Percentiles rank a stretch among this genome's conserved stretches.
Conservation (phyloP, 2,797 vertebrate genomes). For the Spinus pinus region DNA sequence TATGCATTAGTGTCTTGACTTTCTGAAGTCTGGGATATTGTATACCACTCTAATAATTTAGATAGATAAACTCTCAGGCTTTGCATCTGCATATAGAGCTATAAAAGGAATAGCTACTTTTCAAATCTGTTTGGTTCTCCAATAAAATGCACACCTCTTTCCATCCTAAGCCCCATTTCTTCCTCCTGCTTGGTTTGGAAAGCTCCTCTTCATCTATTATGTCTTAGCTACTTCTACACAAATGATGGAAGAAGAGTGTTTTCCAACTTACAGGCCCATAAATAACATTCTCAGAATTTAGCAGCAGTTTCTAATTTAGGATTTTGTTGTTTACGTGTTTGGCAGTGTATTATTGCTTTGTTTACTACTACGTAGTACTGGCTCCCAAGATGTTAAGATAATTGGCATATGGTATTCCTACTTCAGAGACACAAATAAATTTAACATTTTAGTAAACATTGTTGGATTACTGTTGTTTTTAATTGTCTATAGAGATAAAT, state of each 20-base stretch:
- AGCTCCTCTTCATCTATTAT: background rate
- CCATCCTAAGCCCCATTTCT: background rate
- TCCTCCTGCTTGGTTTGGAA: background rate
- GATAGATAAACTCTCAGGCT: background rate
- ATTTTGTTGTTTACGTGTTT: slow-evolving; percentile 17
- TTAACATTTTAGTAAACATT: slow-evolving; percentile 23
- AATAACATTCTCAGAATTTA: background rate
- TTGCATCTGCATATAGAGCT: background rate
- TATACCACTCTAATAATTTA: background rate
- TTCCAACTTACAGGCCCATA: background rate
- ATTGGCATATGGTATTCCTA: slow-evolving; percentile 8
- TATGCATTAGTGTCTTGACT: background rate
- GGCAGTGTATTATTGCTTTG: slow-evolving; percentile 38
- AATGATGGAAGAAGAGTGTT: background rate
- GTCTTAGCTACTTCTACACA: background rate
- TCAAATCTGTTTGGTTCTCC: background rate
- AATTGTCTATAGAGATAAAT: slow-evolving; percentile 3
- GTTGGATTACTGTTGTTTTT: background rate
- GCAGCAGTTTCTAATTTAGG: background rate
- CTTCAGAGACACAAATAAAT: background rate
- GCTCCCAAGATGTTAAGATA: background rate
- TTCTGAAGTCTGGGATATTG: background rate
- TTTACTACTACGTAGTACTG: slow-evolving; percentile 27
- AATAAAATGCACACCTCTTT: background rate
- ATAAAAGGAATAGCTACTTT: background rate